A percentile compares a stretch with the other conserved stretches of the same genome.
phyloP scores from a whole-genome alignment of 1,140 invertebrate species.

The Oryctes rhinoceros region DNA sequence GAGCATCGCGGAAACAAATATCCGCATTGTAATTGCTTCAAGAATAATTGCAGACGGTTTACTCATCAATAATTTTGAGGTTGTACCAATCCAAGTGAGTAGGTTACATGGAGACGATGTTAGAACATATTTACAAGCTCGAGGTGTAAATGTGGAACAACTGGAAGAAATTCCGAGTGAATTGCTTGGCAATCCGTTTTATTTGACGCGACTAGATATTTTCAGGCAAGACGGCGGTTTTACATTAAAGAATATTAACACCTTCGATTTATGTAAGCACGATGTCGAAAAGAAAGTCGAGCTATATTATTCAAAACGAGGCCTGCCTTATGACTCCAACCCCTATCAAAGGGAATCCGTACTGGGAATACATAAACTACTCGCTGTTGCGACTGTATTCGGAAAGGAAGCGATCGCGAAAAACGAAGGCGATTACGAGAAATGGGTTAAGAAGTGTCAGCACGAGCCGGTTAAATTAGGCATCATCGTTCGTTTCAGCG shows the following conservation, averaged over 20 bases:
- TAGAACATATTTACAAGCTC: neutral
- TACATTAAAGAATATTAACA: neutral
- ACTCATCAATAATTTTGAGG: slow-evolving; percentile 22
- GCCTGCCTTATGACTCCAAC: neutral
- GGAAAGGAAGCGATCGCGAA: neutral
- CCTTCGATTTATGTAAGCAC: neutral
- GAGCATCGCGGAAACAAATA: neutral
- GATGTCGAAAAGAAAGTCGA: neutral
- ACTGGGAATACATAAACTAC: neutral
- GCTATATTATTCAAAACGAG: neutral
- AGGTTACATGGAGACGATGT: neutral
- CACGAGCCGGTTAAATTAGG: neutral
- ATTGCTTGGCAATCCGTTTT: neutral
- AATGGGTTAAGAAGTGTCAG: neutral
- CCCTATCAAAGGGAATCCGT: neutral
- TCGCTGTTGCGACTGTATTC: neutral
- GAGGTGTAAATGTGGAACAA: neutral
- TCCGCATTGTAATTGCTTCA: neutral
- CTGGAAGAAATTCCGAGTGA: neutral
- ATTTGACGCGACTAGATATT: neutral
- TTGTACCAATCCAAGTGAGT: neutral
- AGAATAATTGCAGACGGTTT: neutral
- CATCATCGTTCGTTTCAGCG: neutral
- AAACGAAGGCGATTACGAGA: neutral
- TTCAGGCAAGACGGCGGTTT: neutral